A percentile compares a stretch with the other conserved stretches of the same genome.
Conservation (phyloP, 1,140 invertebrate species). For the Eriosoma lanigerum region DNA sequence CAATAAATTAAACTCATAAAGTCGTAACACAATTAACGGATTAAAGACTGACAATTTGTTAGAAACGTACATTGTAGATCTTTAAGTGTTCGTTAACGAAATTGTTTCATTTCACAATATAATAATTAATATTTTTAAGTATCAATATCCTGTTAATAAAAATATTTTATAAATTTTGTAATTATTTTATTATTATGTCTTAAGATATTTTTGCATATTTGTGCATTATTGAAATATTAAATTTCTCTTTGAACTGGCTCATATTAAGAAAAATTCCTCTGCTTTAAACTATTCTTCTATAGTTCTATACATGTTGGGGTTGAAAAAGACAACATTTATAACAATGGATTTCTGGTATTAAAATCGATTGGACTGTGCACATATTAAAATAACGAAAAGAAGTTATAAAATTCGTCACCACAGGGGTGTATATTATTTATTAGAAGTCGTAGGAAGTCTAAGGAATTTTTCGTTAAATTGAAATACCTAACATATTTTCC, state of each 20-base stretch:
- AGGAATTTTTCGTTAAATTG: conserved; percentile 7
- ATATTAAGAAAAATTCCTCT: neutral
- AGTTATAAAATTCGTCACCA: neutral
- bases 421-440: conserved; percentile 7
- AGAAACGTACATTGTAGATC: neutral
- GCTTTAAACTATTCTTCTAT: neutral
- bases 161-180: neutral
- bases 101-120: neutral
- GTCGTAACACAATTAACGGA: neutral
- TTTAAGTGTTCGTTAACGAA: neutral
- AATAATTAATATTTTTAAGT: neutral
- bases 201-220: neutral
- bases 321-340: neutral
- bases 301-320: neutral
- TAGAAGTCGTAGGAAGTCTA: neutral
- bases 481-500: conserved; percentile 18
- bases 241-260: no score
- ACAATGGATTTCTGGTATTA: neutral
- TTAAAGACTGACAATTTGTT: neutral
- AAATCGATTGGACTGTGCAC: neutral
- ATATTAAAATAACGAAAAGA: neutral
- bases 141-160: neutral
- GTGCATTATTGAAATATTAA: neutral
- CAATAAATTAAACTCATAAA: neutral
- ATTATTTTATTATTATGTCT: neutral